phyloP scores from a whole-genome alignment of 2,888 invertebrate genomes.

The Patella depressa region DNA sequence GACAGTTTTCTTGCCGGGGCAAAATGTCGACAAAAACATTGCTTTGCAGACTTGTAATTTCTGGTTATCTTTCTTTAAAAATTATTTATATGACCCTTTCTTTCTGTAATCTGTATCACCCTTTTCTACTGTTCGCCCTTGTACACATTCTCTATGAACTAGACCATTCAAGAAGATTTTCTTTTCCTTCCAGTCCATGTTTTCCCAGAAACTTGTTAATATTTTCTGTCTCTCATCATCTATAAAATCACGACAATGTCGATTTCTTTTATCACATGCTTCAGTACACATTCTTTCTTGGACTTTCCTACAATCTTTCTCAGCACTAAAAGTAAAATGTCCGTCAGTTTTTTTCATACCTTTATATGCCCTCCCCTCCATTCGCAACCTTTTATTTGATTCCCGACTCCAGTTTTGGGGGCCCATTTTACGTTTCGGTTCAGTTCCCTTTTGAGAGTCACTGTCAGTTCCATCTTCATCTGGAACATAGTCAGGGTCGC shows the following conservation, averaged over 20 bases:
- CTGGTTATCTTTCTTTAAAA: too few relatives aligned
- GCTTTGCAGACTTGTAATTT: conserved; percentile 15
- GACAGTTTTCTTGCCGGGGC: conserved; percentile 1
- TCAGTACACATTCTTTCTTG: background rate
- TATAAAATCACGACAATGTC: background rate
- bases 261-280: background rate
- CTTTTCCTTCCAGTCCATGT: background rate
- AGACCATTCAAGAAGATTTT: background rate
- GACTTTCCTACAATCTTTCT: background rate
- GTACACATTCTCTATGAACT: background rate
- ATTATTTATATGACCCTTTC: background rate
- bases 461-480: background rate
- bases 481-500: background rate
- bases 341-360: background rate
- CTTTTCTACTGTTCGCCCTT: background rate
- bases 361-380: background rate
- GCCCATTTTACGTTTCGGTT: background rate
- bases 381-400: background rate
- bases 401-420: background rate
- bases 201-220: background rate
- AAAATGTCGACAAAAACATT: too few relatives aligned
- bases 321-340: background rate
- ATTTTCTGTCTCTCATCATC: background rate
- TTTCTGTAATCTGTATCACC: conserved; percentile 7
- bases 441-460: background rate